Base-by-base conservation (phyloP, 2,113 vertebrate genomes). In the Grammomys surdaster region DNA sequence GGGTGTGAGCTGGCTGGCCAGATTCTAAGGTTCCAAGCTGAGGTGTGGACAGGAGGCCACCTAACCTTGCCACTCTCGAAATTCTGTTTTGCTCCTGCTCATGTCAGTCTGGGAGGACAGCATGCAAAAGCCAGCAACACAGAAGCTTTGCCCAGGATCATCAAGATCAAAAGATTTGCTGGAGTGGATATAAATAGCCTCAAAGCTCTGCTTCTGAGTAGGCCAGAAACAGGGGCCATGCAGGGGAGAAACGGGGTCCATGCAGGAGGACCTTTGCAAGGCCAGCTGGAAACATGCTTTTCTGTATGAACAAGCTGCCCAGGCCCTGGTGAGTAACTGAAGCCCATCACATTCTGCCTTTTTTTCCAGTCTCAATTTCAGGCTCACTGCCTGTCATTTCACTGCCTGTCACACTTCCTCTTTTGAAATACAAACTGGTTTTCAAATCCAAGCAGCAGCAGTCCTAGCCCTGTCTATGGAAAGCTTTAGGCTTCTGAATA, bases 171-270 rank as follows among this genome's bases (percentile, higher is more conserved):
- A 95, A 94, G 95, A 94, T 92, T 95, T 95, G 95, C 78, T 63
- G 77, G 91, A 75, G 87, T 81, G 77, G 75, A 94, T 96, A 97
- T 93, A 97, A 96, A 98, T 94, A 97, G 95, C 91, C 87, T 89
- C 88, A 70, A 73, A 96, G 92, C 94, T 84, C 88, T 26, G 36
- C 63, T 80, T 72, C 81, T 46, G 77, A 91, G 82, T 85, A 85
- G 58, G 93, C 90, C 1, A 7, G 88, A 1, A 0, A 33, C 0
- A 1, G 7, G 17, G 78, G 12, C 67, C 67, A 33, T 69, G 12
- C 31, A 69, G 67, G 67, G 31, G 67, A 69, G 31, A 31, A 73
- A n/a, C 72, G 40, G 72, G 72, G 8, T 33, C 24, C 5, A 2
- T 69, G 78, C n/a, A 20, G 9, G 43, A 65, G 48, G 14, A 40